phyloP scores from a whole-genome alignment of 2,888 invertebrate species.

The Agrypnus murinus region DNA sequence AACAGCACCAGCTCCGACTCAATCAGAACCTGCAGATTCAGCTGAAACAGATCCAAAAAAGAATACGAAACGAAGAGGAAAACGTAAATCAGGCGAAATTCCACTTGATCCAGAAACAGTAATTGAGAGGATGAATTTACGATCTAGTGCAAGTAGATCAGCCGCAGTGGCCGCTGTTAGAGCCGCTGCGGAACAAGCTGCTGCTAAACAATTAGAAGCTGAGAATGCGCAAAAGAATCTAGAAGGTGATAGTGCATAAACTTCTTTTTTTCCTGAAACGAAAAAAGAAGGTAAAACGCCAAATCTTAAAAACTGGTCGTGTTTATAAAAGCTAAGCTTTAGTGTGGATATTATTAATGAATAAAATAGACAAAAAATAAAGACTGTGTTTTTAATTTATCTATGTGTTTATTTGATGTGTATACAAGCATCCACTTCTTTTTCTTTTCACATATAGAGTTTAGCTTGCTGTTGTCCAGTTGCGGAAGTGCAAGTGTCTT shows the following conservation, averaged over 20 bases:
- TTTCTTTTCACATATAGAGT: too few relatives aligned
- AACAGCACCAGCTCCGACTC: slow-evolving; percentile 45
- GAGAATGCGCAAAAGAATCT: slow-evolving; percentile 66
- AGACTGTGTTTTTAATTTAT: too few relatives aligned
- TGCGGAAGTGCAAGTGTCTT: too few relatives aligned
- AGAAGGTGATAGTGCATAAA: slow-evolving; percentile 64
- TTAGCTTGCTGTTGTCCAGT: too few relatives aligned
- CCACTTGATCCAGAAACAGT: slow-evolving; percentile 75
- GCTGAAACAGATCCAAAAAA: slow-evolving; percentile 65
- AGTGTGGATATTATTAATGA: slow-evolving; percentile 24
- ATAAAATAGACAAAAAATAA: too few relatives aligned
- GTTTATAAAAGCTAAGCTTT: slow-evolving; percentile 16
- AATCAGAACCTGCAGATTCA: slow-evolving; percentile 56
- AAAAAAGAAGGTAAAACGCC: too few relatives aligned
- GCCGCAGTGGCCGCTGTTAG: slow-evolving; percentile 74
- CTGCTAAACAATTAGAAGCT: slow-evolving; percentile 66
- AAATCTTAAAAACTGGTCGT: slow-evolving; percentile 32
- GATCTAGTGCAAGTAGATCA: slow-evolving; percentile 84
- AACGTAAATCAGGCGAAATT: slow-evolving; percentile 72
- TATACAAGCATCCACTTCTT: too few relatives aligned
- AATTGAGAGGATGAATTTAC: slow-evolving; percentile 76
- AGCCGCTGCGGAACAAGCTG: slow-evolving; percentile 70
- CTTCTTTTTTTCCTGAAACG: slow-evolving; percentile 39
- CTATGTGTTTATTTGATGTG: too few relatives aligned
- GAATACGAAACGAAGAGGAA: slow-evolving; percentile 68